Evolutionary conservation across 2,113 vertebrate species (phyloP).

Genomic region (human): DNA sequence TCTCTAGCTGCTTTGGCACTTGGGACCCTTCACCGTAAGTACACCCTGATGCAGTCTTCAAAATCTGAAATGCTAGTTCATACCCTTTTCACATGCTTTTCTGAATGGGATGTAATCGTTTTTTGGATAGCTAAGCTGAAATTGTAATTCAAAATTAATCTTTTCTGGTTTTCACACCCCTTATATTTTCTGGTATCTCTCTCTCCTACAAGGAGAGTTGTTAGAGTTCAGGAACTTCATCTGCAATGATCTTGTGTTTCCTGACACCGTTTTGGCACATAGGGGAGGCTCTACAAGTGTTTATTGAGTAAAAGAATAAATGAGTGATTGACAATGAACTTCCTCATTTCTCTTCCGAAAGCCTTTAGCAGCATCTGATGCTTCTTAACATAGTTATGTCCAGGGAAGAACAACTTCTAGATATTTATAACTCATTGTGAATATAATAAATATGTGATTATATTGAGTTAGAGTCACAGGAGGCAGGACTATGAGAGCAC

Average conservation of each 20-base stretch:
- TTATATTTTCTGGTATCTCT: not conserved
- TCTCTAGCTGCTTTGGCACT: not conserved
- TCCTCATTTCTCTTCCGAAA: not conserved
- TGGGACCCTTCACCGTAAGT: fast-evolving
- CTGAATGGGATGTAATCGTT: no score
- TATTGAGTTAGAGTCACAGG: not conserved
- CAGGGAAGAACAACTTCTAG: not conserved
- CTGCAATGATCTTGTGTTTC: not conserved
- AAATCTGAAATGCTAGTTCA: not conserved
- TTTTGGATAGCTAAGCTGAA: not conserved
- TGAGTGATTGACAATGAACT: not conserved
- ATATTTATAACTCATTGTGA: not conserved
- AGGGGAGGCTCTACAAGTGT: not conserved
- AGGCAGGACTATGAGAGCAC: not conserved
- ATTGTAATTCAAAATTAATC: not conserved
- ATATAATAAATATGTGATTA: not conserved
- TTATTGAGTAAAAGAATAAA: not conserved
- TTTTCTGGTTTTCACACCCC: not conserved
- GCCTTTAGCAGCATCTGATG: not conserved
- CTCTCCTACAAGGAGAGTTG: not conserved
- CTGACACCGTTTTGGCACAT: fast-evolving
- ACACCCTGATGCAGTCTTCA: not conserved
- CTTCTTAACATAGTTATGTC: not conserved
- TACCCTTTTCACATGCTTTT: not conserved
- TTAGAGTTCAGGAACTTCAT: not conserved